Base-by-base conservation (phyloP, 2,888 invertebrate species). In the Aphidoletes aphidimyza region DNA sequence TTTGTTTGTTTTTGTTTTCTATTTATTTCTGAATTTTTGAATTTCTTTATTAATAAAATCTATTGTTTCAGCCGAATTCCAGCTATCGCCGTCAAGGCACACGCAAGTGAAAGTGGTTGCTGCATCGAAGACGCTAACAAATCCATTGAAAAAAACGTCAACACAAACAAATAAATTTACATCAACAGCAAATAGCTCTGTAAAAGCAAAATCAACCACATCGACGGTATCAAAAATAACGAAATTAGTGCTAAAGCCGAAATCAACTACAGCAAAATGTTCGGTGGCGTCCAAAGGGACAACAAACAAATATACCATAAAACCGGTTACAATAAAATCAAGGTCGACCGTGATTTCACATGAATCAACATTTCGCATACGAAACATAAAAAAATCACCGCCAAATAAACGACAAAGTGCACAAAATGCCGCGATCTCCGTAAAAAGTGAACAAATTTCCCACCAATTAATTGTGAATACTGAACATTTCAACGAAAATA, bases 401-500 rank as follows among this genome's bases (percentile, higher is more conserved):
- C 39, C 59, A 22, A 22, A 14, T 2, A 14, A 59, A 39, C 0
- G n/a, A 36, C 34, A 14, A 84, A 84, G n/a, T 34, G 84, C 0
- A 17, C 1, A 83, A 83, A 83, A 26, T 30, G 45, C 17, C 11
- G 8, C 17, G 83, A 37, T 42, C 17, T 5, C 11, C 1, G 8
- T 49, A 19, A 30, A 49, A 49, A 49, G 36, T 49, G 14, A 26
- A 6, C 37, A 22, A 37, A 39, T 30, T 39, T 36, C 34, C 9
- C 11, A 39, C 1, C 22, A 42, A 34, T 81, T 69, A 5, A 34
- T 30, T 69, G 69, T 69, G n/a, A 69, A 30, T 69, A 6, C 85
- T n/a, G 86, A 83, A 87, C 87, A 86, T 87, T 88, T 84, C 86
- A 87, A 84, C 22, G 14, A 19, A 22, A 36, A 54, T 37, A 39